Percentiles rank a stretch among this genome's conserved stretches.
These are phyloP conservation scores for Crotalus horridus DNA, from an alignment of 2,113 vertebrate genomes.

Conservation along the genomic window DNA sequence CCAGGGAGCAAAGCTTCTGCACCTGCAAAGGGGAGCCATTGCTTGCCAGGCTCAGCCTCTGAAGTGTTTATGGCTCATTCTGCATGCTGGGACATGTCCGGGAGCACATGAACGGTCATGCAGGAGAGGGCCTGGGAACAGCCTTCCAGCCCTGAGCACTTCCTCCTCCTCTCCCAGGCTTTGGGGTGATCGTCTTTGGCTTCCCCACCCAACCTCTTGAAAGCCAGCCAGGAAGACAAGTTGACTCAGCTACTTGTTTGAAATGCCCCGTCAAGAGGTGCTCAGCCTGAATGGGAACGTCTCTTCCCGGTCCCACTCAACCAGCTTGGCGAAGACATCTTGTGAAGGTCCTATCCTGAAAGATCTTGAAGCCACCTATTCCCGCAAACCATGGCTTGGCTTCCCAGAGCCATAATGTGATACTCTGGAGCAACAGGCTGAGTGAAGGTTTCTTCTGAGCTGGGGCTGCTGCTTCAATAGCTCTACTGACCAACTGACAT, in stretches of 20 bases:
- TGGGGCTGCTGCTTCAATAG: not conserved
- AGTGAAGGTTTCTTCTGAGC: not conserved
- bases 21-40: slow-evolving; percentile 37
- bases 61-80: slow-evolving; percentile 28
- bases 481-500: not conserved
- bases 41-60: slow-evolving; percentile 39
- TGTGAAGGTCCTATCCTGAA: not conserved
- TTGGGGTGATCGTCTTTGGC: not conserved
- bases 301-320: not conserved
- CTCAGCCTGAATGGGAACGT: not conserved
- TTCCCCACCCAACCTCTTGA: slow-evolving; percentile 23
- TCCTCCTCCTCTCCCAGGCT: slow-evolving; percentile 39
- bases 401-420: not conserved
- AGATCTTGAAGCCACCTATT: not conserved
- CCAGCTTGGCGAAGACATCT: not conserved
- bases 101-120: slow-evolving; percentile 40
- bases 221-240: not conserved
- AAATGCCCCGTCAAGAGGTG: not conserved
- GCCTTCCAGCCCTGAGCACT: slow-evolving; percentile 32
- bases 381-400: not conserved
- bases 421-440: not conserved
- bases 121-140: slow-evolving; percentile 48
- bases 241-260: not conserved
- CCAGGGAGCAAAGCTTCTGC: slow-evolving; percentile 18
- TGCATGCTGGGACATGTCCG: slow-evolving; percentile 52